These are phyloP conservation scores for Fulica atra DNA, from an alignment of 2,113 vertebrate genomes.

Conservation along the genomic window DNA sequence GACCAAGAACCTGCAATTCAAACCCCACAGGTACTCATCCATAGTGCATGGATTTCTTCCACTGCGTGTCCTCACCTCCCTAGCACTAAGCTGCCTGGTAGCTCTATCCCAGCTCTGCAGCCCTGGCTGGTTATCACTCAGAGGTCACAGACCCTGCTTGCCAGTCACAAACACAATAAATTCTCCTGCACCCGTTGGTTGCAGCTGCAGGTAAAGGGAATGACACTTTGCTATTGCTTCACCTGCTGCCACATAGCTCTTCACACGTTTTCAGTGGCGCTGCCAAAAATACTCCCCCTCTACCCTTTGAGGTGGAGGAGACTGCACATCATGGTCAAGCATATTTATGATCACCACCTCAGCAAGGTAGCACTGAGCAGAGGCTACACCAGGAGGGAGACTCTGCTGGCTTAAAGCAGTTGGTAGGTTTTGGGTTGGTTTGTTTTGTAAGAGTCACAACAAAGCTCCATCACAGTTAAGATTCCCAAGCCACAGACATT, in stretches of 20 bases:
- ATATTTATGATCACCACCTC: background rate
- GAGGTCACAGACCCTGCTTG: background rate
- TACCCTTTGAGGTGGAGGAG: background rate
- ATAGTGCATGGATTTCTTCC: background rate
- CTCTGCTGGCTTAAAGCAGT: background rate
- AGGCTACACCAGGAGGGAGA: background rate
- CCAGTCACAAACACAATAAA: background rate
- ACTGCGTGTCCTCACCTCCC: background rate
- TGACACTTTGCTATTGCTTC: background rate
- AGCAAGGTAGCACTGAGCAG: background rate
- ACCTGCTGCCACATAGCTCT: background rate
- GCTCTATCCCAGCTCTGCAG: background rate
- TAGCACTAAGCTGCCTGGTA: background rate
- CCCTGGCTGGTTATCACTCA: background rate
- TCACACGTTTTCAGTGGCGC: background rate
- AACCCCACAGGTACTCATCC: background rate
- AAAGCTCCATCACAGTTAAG: background rate
- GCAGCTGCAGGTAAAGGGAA: background rate
- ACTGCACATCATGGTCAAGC: background rate
- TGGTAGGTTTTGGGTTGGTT: too few species aligned
- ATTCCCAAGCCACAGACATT: background rate
- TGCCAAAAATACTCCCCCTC: background rate
- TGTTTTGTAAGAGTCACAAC: background rate
- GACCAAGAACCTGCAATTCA: background rate
- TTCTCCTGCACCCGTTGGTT: background rate